These are phyloP conservation scores for Heliocidaris erythrogramma DNA, from an alignment of 35 echinoderm and acorn worm genomes.

Conservation along the genomic window DNA sequence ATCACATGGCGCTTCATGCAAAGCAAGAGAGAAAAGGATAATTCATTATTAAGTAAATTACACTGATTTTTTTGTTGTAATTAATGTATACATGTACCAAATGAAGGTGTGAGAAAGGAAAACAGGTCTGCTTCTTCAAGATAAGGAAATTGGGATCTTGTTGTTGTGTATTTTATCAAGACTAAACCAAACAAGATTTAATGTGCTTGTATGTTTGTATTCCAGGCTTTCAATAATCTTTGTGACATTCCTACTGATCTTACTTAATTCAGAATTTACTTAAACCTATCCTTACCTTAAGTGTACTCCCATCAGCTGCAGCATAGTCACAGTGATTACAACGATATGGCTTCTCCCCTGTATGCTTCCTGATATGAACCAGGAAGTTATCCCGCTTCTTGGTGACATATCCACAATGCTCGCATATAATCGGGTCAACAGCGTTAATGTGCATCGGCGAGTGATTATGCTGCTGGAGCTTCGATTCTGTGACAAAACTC, in stretches of 20 bases:
- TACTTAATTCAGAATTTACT: neutral
- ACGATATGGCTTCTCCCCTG: constrained; percentile 86
- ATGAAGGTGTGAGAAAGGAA: no score
- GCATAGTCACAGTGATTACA: constrained; percentile 92
- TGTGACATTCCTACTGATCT: no score
- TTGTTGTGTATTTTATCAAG: no score
- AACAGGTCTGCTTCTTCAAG: no score
- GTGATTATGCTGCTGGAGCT: constrained; percentile 66
- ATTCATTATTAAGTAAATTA: neutral
- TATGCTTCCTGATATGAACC: constrained; percentile 89
- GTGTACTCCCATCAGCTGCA: constrained; percentile 85
- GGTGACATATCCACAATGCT: constrained; percentile 89
- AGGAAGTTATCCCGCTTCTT: constrained; percentile 94
- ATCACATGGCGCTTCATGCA: constrained; percentile 88
- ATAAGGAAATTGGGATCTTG: no score
- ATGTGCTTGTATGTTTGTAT: no score
- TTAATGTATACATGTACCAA: neutral
- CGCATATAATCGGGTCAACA: constrained; percentile 80
- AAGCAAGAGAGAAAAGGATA: neutral
- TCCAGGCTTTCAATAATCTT: no score
- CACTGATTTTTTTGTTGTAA: neutral
- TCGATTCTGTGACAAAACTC: constrained; percentile 60
- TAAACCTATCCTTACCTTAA: constrained; percentile 67
- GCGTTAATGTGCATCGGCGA: constrained; percentile 85
- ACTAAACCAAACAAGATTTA: no score